Percentiles rank a stretch among this genome's conserved stretches.
These are phyloP conservation scores for Tupiocoris notatus DNA, from an alignment of 2,888 invertebrate genomes.

Conservation along the genomic window DNA sequence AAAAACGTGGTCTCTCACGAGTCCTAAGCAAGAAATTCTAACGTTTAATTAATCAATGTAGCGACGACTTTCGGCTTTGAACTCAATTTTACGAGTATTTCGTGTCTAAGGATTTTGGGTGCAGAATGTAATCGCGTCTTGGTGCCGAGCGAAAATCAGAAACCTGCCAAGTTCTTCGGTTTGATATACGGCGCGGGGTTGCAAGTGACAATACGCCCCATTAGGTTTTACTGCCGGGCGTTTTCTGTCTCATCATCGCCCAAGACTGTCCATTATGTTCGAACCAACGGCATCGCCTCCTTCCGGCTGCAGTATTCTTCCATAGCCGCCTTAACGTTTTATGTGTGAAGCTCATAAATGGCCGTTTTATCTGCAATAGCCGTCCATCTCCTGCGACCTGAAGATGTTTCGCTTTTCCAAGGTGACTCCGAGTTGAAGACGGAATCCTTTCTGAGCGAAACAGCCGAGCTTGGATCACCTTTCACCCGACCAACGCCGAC, in stretches of 20 bases:
- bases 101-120: too few relatives aligned
- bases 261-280: slow-evolving; percentile 23
- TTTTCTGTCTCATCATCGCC: slow-evolving; percentile 33
- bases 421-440: neutral
- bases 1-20: too few relatives aligned
- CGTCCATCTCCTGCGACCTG: slow-evolving; percentile 13
- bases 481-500: neutral
- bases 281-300: neutral
- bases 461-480: neutral
- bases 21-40: too few relatives aligned
- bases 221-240: slow-evolving; percentile 28
- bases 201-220: slow-evolving; percentile 33
- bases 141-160: too few relatives aligned
- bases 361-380: slow-evolving; percentile 25
- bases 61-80: too few relatives aligned
- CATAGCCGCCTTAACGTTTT: slow-evolving; percentile 36
- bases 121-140: too few relatives aligned
- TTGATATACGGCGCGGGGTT: slow-evolving; percentile 30
- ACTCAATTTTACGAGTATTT: too few relatives aligned
- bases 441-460: neutral
- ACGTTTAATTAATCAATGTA: too few relatives aligned
- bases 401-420: neutral
- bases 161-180: neutral
- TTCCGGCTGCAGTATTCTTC: slow-evolving; percentile 1
- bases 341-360: slow-evolving; percentile 35